A percentile compares a stretch with the other conserved stretches of the same genome.
Conservation (phyloP, 2,888 invertebrate genomes). For the Alcis repandata region DNA sequence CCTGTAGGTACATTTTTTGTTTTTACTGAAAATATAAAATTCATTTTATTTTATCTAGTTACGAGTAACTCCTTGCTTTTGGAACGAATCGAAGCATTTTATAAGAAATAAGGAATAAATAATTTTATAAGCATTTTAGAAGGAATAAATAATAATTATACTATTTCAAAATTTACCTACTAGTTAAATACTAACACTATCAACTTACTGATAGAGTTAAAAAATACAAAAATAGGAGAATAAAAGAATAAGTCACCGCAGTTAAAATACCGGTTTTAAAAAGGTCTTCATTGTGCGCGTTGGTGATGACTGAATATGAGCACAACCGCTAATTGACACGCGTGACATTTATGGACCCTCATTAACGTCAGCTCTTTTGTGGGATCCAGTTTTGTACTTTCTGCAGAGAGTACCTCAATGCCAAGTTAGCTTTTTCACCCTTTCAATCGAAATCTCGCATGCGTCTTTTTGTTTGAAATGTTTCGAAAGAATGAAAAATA, state of each 20-base stretch:
- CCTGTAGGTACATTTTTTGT: neutral
- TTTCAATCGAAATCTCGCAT: neutral
- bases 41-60: too few relatives aligned
- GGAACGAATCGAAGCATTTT: too few relatives aligned
- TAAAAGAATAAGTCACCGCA: neutral
- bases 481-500: neutral
- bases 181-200: too few relatives aligned
- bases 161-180: too few relatives aligned
- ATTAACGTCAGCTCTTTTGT: conserved; percentile 55
- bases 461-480: neutral
- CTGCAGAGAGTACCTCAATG: conserved; percentile 24
- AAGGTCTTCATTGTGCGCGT: conserved; percentile 43
- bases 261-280: conserved; percentile 37
- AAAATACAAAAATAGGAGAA: neutral
- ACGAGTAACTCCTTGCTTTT: too few relatives aligned
- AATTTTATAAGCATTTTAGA: too few relatives aligned
- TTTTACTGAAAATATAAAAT: neutral
- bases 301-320: conserved; percentile 52
- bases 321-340: conserved; percentile 61
- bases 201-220: too few relatives aligned
- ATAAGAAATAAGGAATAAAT: too few relatives aligned
- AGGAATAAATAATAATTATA: too few relatives aligned
- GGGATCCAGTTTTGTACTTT: conserved; percentile 39
- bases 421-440: neutral
- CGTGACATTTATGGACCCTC: conserved; percentile 59